Evolutionary conservation across 2,888 invertebrate species (phyloP).

Genomic region (Zaprionus lineosus): DNA sequence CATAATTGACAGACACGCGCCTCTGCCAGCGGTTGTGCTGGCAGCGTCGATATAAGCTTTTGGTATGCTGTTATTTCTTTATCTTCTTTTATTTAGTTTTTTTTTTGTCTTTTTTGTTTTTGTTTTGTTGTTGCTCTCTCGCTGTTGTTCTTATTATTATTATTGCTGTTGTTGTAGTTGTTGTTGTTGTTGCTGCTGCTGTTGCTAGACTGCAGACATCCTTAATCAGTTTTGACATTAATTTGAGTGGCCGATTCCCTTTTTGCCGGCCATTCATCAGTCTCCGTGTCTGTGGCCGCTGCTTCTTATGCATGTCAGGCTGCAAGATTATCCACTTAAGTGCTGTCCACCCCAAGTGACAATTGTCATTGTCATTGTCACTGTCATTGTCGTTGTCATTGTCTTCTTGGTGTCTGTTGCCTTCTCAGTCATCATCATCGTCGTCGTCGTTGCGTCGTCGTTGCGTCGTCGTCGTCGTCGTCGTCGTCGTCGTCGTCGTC

Average conservation of each 20-base stretch:
- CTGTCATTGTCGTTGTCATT: constrained; percentile 13
- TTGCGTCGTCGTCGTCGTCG: constrained; percentile 2
- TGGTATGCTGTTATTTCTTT: too few relatives aligned
- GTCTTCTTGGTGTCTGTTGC: constrained; percentile 21
- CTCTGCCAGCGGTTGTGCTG: constrained; percentile 20
- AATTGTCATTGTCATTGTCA: constrained; percentile 57
- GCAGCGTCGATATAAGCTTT: neutral
- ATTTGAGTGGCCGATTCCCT: constrained; percentile 74
- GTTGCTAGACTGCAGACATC: constrained; percentile 35
- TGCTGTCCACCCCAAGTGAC: constrained; percentile 67
- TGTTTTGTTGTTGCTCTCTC: too few relatives aligned
- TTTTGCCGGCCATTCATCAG: constrained; percentile 55
- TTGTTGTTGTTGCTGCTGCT: too few relatives aligned
- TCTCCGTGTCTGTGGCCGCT: constrained; percentile 14
- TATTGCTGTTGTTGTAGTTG: too few relatives aligned
- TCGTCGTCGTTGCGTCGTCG: neutral
- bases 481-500: constrained; percentile 27
- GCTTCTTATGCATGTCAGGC: constrained; percentile 67
- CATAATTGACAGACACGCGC: constrained; percentile 77
- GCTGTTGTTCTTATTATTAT: too few relatives aligned
- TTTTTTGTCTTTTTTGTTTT: too few relatives aligned
- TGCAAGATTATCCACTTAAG: constrained; percentile 77
- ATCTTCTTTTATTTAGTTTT: too few relatives aligned
- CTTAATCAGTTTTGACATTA: constrained; percentile 80
- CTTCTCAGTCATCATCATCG: neutral